These are phyloP conservation scores for Dinothrombium tinctorium DNA, from an alignment of 1,140 invertebrate species.

Conservation along the genomic window DNA sequence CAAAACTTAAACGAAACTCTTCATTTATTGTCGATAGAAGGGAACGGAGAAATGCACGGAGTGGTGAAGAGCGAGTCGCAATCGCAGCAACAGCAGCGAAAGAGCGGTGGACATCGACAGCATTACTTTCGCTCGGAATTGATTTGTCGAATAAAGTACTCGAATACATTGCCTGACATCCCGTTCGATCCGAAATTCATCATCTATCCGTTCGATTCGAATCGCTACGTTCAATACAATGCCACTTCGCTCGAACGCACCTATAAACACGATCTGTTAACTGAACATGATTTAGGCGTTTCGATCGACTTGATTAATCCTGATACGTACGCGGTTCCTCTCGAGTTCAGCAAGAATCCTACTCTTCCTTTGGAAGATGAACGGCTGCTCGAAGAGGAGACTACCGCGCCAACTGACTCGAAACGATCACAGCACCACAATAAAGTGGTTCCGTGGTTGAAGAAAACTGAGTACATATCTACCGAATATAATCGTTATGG, in stretches of 20 bases:
- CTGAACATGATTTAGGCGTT: constrained; percentile 88
- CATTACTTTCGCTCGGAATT: no score
- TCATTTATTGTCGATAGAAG: no score
- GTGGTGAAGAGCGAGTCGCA: no score
- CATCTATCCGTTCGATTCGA: constrained; percentile 80
- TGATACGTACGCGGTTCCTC: constrained; percentile 46
- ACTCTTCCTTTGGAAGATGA: constrained; percentile 16
- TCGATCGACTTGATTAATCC: constrained; percentile 87
- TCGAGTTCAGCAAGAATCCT: neutral
- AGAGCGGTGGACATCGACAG: no score
- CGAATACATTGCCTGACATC: constrained; percentile 86
- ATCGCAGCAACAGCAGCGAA: no score
- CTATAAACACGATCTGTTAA: constrained; percentile 86
- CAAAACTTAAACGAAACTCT: no score
- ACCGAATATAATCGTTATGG: constrained; percentile 77
- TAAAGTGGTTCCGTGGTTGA: constrained; percentile 78
- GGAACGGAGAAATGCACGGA: no score
- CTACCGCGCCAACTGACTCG: constrained; percentile 13
- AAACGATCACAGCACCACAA: constrained; percentile 50
- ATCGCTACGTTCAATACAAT: constrained; percentile 82
- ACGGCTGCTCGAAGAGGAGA: constrained; percentile 17
- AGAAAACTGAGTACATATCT: constrained; percentile 96
- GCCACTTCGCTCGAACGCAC: constrained; percentile 65
- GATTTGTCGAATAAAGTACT: constrained; percentile 73
- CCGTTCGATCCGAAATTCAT: constrained; percentile 97